Conservation (phyloP, 2,797 vertebrate genomes). For the Platyrinchus mystaceus region DNA sequence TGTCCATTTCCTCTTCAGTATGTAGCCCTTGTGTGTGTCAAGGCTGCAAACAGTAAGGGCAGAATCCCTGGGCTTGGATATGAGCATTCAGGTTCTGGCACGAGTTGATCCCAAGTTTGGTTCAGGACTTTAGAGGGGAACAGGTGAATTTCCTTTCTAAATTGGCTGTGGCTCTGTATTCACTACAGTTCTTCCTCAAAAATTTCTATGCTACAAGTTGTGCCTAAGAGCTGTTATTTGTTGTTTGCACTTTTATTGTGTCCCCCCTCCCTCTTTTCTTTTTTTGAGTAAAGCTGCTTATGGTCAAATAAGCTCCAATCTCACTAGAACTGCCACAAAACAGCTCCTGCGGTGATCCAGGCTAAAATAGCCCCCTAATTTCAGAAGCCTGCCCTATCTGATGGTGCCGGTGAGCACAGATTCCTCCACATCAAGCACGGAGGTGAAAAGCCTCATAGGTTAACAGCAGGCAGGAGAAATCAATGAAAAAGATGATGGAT, state of each 20-base stretch:
- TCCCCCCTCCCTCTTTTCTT: background rate
- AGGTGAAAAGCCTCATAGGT: background rate
- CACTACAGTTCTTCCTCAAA: background rate
- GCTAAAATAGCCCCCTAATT: background rate
- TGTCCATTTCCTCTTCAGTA: background rate
- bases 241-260: background rate
- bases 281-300: background rate
- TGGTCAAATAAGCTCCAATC: background rate
- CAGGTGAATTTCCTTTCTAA: background rate
- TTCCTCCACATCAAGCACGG: background rate
- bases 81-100: background rate
- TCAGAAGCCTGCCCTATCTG: background rate
- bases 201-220: background rate
- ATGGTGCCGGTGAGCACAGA: background rate
- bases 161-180: background rate
- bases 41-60: background rate
- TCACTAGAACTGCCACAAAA: conserved; percentile 1
- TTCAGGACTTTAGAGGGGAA: background rate
- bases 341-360: conserved; percentile 15
- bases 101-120: background rate
- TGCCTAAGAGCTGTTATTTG: background rate
- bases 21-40: background rate
- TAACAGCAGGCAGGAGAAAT: background rate
- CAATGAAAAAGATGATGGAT: background rate
- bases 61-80: background rate